These are phyloP conservation scores for Cyanoliseus patagonus DNA, from an alignment of 2,113 vertebrate genomes.

Conservation along the genomic window DNA sequence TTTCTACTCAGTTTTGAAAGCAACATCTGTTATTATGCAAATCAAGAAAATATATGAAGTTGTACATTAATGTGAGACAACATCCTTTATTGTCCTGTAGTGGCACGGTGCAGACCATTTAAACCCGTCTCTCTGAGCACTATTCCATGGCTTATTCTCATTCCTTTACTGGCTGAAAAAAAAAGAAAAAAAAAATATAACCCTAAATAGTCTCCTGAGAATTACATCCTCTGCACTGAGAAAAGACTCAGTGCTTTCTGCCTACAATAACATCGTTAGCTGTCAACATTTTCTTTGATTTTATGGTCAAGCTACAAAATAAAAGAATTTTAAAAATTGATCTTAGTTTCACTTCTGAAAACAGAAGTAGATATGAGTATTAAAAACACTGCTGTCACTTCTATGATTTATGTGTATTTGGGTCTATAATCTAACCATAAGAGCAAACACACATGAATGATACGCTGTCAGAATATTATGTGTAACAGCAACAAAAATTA, in stretches of 20 bases:
- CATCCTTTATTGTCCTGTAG: neutral
- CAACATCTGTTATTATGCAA: neutral
- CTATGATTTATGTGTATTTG: neutral
- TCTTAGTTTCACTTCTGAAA: neutral
- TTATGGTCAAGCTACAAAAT: neutral
- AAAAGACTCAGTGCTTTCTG: neutral
- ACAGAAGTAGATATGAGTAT: neutral
- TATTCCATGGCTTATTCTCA: neutral
- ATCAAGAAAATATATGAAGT: neutral
- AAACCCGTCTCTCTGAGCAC: neutral
- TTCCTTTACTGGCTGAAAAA: neutral
- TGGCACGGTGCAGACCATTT: rapidly evolving
- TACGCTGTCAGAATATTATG: neutral
- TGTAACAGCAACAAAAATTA: neutral
- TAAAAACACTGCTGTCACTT: neutral
- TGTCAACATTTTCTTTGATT: neutral
- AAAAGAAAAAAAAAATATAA: neutral
- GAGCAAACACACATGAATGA: neutral
- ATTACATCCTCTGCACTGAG: neutral
- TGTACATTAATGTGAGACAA: neutral
- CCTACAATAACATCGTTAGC: neutral
- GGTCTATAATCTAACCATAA: neutral
- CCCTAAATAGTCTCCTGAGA: neutral
- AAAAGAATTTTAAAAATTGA: neutral
- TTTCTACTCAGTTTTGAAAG: neutral